A percentile compares a stretch with the other conserved stretches of the same genome.
Conservation (phyloP, 2,797 vertebrate species). For the Urocyon cinereoargenteus region DNA sequence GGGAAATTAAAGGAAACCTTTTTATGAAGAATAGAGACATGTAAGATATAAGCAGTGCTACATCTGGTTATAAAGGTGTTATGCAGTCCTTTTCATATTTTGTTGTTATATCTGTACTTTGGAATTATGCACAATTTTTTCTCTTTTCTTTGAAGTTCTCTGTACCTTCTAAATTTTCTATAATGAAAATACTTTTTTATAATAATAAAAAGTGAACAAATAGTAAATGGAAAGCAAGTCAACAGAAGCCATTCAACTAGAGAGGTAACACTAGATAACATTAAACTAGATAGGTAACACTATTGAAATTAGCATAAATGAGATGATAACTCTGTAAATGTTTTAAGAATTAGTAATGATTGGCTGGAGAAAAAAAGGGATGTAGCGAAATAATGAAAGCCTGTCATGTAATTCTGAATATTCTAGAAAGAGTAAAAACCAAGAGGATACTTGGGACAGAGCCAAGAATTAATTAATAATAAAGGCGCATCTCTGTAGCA, state of each 20-base stretch:
- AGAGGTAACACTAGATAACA: background rate
- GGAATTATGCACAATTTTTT: background rate
- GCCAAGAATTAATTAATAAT: conserved; percentile 17
- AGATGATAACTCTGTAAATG: background rate
- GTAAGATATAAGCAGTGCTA: background rate
- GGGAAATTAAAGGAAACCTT: background rate
- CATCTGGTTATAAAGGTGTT: background rate
- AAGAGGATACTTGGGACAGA: background rate
- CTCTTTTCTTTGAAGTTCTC: background rate
- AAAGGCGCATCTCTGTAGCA: background rate
- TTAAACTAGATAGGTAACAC: background rate
- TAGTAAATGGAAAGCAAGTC: background rate
- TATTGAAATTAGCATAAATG: background rate
- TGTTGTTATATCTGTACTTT: background rate
- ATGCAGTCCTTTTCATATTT: background rate
- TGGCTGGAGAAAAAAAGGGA: background rate
- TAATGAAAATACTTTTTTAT: background rate
- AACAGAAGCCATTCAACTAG: background rate
- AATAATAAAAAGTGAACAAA: background rate
- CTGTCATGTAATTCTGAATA: background rate
- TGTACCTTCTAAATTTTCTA: background rate
- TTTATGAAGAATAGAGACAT: background rate
- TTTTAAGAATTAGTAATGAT: background rate
- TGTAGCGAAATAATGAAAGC: background rate
- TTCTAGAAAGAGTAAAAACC: background rate